Evolutionary conservation across 30 jellyfish, hydroid and myxozoan species (phyloP), one percentile per base, ranked within the genome.

Genomic region (Pseudorhiza aurosa): DNA sequence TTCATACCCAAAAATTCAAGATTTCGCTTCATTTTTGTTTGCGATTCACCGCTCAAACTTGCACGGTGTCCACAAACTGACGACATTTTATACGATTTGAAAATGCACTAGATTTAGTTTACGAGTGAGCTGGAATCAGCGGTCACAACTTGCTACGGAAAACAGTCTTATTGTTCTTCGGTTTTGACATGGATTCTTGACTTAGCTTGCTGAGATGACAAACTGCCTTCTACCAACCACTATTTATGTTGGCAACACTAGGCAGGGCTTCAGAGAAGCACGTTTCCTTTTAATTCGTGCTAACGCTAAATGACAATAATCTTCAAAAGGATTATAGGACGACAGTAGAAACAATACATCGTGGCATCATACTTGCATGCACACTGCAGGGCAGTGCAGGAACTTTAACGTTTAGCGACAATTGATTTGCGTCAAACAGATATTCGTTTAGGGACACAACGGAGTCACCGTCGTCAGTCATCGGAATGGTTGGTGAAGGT

Each of bases 1-100:
- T 0, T 24, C 93, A 42, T 77, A 87, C 96, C 96, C 87, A 87
- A 58, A 68, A 87, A 87, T 53, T 76, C 96, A 31, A 87, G 70
- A 51, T 87, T 87, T n/a, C 77, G 89, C 46, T 87, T 87, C 6
- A 87, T 85, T 77, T 87, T 87, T 12, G 64, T 46, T 63, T 69
- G 91, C 14, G 92, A 77, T 22, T 87, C 96, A 2, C 75, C 87
- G 40, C 80, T 72, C 19, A 86, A 68, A 36, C 40, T 7, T 21
- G 65, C 72, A 11, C 95, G 82, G 45, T 70, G 65, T 21, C 53
- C 75, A 15, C 22, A 22, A 2, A 53, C 2, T 6, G 49, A 15
- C 21, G 91, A 65, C 91, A 80, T 80, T 68, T 65, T 57, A 68
- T 19, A 9, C 11, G 21, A 2, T 11, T 31, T 8, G n/a, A 47